Base-by-base conservation (phyloP, 2,113 vertebrate species). In the Mastomys natalensis region DNA sequence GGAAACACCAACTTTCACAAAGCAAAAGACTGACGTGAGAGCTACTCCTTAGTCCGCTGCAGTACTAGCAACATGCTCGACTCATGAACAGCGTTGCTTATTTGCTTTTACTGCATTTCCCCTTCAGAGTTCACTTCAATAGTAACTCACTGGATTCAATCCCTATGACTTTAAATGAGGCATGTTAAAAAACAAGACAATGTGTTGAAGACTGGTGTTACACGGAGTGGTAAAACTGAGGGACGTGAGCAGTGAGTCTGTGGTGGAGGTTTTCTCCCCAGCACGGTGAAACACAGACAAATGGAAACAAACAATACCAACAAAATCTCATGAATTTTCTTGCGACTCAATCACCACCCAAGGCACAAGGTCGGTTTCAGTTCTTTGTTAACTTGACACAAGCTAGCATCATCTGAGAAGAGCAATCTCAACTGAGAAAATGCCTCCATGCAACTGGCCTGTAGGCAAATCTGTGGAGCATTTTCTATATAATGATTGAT, bases 1-100 rank as follows among this genome's bases (percentile, higher is more conserved):
- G 70, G 96, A 80, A 68, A 5, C 11, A 85, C 7, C 22, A 68
- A 21, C 72, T 89, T 94, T 82, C 60, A 95, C 77, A 86, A 64
- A 87, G 51, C 1, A 62, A 31, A 31, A 92, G 53, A 31, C 92
- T 94, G 45, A 73, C 43, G 48, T 26, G 60, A 60, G 55, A 95
- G 76, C 77, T 48, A 87, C 66, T 73, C 78, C 58, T 93, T 66
- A 80, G 89, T 40, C 31, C 58, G 40, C 90, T 82, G 53, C n/a
- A 87, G 86, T 43, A 29, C 5, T 58, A 91, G 55, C 34, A 80
- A 87, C 5, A 80, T n/a, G 48, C 34, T 53, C 17, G 45, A 73
- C 55, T 85, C 34, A 76, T 21, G 13, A 64, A 4, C 3, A 37
- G n/a, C 31, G 40, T 19, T 70, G 87, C 55, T 96, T 31, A 89